These are phyloP conservation scores for Andrena minutula DNA, from an alignment of 2,888 invertebrate genomes.

Conservation along the genomic window DNA sequence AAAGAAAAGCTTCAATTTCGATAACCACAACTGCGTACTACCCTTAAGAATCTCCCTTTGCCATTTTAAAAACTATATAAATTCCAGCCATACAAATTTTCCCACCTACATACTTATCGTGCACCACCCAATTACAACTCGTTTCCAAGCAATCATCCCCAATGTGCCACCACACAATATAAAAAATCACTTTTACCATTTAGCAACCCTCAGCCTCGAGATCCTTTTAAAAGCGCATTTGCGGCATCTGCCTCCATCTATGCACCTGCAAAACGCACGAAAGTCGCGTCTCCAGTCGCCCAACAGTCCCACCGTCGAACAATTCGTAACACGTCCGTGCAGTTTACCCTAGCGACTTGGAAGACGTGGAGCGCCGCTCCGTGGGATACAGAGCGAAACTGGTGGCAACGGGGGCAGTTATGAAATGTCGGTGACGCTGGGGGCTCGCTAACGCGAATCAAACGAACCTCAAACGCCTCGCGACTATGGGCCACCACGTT, in stretches of 20 bases:
- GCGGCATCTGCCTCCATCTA: constrained; percentile 23
- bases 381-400: background rate
- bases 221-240: constrained; percentile 42
- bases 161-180: background rate
- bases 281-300: background rate
- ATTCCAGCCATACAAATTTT: too few relatives aligned
- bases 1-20: too few relatives aligned
- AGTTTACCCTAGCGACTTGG: background rate
- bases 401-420: background rate
- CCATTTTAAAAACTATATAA: too few relatives aligned
- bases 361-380: background rate
- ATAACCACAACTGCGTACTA: too few relatives aligned
- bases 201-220: constrained; percentile 9
- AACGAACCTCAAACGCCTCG: constrained; percentile 25
- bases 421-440: background rate
- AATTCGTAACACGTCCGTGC: constrained; percentile 26
- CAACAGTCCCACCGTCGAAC: constrained; percentile 27
- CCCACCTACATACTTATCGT: too few relatives aligned
- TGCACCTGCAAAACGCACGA: constrained; percentile 3
- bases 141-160: background rate
- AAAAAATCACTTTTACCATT: background rate
- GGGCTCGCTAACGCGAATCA: background rate
- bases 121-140: background rate
- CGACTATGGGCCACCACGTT: background rate
- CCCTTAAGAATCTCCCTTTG: too few relatives aligned